Evolutionary conservation across 2,113 vertebrate genomes (phyloP).

Genomic region (Phaetusa simplex): DNA sequence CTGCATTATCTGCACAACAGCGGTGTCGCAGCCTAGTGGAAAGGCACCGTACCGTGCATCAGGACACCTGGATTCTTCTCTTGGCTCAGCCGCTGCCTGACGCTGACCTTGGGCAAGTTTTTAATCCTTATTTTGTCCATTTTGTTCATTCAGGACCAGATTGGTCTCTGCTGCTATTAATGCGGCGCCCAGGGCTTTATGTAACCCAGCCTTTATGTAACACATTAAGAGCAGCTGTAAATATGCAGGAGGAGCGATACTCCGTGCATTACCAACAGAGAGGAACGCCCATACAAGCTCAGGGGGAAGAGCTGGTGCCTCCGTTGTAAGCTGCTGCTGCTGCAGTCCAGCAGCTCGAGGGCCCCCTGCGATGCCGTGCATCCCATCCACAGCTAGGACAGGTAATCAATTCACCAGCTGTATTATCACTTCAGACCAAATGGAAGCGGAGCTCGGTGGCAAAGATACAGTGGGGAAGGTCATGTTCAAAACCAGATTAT

Average conservation of each 20-base stretch:
- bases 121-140: not conserved
- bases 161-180: not conserved
- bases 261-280: not conserved
- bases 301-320: not conserved
- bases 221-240: not conserved
- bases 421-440: not conserved
- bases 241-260: not conserved
- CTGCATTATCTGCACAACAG: not conserved
- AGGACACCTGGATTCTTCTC: not conserved
- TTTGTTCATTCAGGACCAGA: not conserved
- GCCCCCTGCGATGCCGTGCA: not conserved
- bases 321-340: not conserved
- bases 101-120: not conserved
- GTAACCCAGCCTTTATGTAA: not conserved
- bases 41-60: not conserved
- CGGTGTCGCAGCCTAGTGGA: not conserved
- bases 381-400: not conserved
- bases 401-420: not conserved
- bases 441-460: not conserved
- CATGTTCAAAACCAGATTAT: not conserved
- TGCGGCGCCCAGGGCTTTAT: not conserved
- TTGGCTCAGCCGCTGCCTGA: not conserved
- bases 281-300: not conserved
- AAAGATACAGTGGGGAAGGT: not conserved
- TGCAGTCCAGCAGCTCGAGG: accelerated